Evolutionary conservation across 1,140 invertebrate species (phyloP).

Genomic region (Euwallacea fornicatus): DNA sequence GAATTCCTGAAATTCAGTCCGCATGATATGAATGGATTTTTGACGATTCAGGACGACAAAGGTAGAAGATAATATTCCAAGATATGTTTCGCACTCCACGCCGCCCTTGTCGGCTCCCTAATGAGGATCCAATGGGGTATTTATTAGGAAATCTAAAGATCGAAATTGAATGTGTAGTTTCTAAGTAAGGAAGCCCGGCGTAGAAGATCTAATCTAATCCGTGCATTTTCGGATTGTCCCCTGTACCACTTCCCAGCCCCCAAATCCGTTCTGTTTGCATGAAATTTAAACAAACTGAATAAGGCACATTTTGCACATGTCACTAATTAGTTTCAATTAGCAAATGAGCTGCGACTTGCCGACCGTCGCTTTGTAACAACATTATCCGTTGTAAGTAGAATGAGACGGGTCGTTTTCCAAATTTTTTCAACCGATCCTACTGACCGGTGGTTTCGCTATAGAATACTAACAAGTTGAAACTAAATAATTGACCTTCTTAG

Average conservation of each 20-base stretch:
- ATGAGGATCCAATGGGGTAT: too few species aligned
- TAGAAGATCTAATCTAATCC: too few species aligned
- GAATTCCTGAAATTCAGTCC: conserved; percentile 22
- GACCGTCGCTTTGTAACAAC: not conserved
- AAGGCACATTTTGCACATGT: not conserved
- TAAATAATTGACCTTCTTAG: conserved; percentile 3
- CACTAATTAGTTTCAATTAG: not conserved
- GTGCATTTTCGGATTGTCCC: too few species aligned
- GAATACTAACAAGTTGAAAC: not conserved
- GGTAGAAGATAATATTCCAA: too few species aligned
- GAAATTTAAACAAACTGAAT: too few species aligned
- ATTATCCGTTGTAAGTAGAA: not conserved
- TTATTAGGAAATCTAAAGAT: too few species aligned
- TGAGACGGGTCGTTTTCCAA: not conserved
- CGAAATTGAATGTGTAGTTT: too few species aligned
- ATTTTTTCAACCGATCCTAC: not conserved
- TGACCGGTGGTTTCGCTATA: not conserved
- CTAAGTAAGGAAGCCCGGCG: too few species aligned
- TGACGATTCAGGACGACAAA: too few species aligned
- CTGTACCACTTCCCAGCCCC: not conserved
- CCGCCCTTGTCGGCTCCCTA: too few species aligned
- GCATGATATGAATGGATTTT: not conserved
- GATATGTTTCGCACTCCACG: too few species aligned
- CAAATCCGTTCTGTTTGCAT: not conserved
- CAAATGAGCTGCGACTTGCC: not conserved